Evolutionary conservation across 2,888 invertebrate species (phyloP), one percentile per base, ranked within the genome.

Genomic region (Incurvaria masculella): DNA sequence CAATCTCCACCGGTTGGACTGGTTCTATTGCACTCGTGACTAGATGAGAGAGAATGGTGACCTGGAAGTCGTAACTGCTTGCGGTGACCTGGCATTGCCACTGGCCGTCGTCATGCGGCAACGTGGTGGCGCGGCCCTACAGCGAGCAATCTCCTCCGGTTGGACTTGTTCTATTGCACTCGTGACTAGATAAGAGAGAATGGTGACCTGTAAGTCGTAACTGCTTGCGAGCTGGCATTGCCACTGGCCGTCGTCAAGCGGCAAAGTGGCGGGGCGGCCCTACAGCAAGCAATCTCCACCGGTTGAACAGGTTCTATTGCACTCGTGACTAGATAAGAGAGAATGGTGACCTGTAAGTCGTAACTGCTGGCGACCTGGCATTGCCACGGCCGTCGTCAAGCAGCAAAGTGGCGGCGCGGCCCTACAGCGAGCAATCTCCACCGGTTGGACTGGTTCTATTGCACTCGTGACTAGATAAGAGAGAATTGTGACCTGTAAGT

Each of bases 41-140:
- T n/a, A n/a, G n/a, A n/a, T n/a, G n/a, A n/a, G n/a, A n/a, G n/a
- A n/a, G n/a, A n/a, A n/a, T 10, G 33, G 43, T 49, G 43, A 78
- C 79, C 71, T 86, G 86, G 5, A 85, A 81, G 53, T 87, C 87
- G 62, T 89, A 89, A 68, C 91, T 91, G 65, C 92, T 92, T 42
- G 92, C 91, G n/a, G 93, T 93, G 55, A 94, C 91, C 71, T 94
- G 94, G 65, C 94, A 94, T 72, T 93, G 92, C 94, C 94, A 94
- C 57, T 88, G 85, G 2, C 94, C 94, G 61, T 94, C 93, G 61
- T 94, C 94, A 55, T 91, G 88, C 64, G 92, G 91, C 49, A 93
- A 72, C 38, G 89, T 88, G 42, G 93, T 90, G 41, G 89, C 86
- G 53, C 90, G 81, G 53, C 94, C 87, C 87, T 89, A 89, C 51